Evolutionary conservation across 1,140 invertebrate genomes (phyloP), one percentile per base, ranked within the genome.

Genomic region (Trachymyrmex septentrionalis): DNA sequence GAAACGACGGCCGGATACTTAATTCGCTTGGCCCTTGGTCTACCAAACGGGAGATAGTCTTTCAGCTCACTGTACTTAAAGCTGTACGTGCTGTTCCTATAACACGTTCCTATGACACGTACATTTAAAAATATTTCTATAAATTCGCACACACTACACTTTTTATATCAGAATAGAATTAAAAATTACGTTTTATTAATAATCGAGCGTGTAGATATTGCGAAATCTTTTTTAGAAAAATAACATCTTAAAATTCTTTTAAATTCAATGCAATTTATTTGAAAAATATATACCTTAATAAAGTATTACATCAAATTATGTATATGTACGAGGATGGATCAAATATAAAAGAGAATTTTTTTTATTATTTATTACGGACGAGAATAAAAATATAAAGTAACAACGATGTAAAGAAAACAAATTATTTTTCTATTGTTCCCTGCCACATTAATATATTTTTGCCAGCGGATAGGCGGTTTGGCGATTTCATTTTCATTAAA

Each of bases 1-100:
- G 44, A 63, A 87, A 73, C 87, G 81, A 87, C 71, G 53, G 14
- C 21, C 59, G 86, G 61, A 77, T 77, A 72, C 78, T 61, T 88
- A 76, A 89, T 89, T 88, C 87, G 78, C 76, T 86, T 30, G 67
- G 63, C 78, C 85, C 24, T 69, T 69, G 85, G 87, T 85, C 80
- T 85, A 61, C 53, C 86, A 44, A 76, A 38, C 10, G 21, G 53
- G 57, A 27, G 78, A 72, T 61, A 38, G 34, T 67, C 71, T 71
- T 57, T 73, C 57, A 6, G 27, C 24, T 73, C 38, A 19, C 24
- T 30, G 69, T 61, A 16, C 38, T 84, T 27, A 61, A 75, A 73
- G 27, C 38, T 30, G 30, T 24, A 82, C 38, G 57, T 57, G 55
- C 69, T 61, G 14, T 24, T 75, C 24, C 38, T 61, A 44, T n/a